Conservation (phyloP, 2,113 vertebrate species). For the Eretmochelys imbricata region DNA sequence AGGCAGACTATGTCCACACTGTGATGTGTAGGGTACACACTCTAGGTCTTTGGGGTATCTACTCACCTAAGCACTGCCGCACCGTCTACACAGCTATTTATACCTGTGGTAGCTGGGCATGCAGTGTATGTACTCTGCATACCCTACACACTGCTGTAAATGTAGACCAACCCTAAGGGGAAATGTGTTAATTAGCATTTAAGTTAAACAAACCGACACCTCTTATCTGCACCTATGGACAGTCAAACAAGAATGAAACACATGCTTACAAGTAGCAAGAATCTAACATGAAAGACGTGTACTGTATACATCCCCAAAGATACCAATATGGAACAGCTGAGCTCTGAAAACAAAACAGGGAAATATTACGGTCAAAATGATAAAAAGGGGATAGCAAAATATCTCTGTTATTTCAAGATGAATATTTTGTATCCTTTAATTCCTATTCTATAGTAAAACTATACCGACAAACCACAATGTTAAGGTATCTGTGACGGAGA, state of each 20-base stretch:
- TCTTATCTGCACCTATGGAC: not conserved
- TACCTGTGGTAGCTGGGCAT: too few relatives aligned
- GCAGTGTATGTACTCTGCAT: too few relatives aligned
- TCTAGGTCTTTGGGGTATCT: too few relatives aligned
- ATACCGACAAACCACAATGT: not conserved
- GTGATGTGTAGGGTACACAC: too few relatives aligned
- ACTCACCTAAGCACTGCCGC: too few relatives aligned
- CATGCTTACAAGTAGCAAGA: not conserved
- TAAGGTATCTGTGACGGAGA: not conserved
- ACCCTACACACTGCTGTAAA: too few relatives aligned
- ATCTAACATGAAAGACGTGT: not conserved
- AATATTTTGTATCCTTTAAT: not conserved
- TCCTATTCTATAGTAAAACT: not conserved
- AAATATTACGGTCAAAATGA: not conserved
- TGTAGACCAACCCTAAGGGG: not conserved
- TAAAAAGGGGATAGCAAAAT: not conserved
- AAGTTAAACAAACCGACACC: not conserved
- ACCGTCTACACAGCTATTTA: too few relatives aligned
- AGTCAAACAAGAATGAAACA: not conserved
- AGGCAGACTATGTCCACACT: too few relatives aligned
- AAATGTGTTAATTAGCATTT: not conserved
- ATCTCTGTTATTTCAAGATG: constrained; percentile 20
- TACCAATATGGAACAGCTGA: not conserved
- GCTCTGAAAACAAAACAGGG: not conserved
- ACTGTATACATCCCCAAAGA: not conserved